A percentile compares a stretch with the other conserved stretches of the same genome.
These are phyloP conservation scores for Myotis davidii DNA, from an alignment of 2,113 vertebrate genomes.

Conservation along the genomic window DNA sequence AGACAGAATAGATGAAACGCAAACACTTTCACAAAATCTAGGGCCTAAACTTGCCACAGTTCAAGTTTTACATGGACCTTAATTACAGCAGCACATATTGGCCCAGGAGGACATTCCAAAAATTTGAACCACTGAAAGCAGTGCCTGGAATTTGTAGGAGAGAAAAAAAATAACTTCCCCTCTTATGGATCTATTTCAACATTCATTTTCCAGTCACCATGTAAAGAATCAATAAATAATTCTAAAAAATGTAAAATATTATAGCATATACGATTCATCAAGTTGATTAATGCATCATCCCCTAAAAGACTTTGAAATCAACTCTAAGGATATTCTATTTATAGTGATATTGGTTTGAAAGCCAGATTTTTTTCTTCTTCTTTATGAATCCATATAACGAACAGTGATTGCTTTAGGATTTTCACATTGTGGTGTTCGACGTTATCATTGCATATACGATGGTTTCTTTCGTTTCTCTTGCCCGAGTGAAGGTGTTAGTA, in stretches of 20 bases:
- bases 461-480: slow-evolving; percentile 8
- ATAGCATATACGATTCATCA: slow-evolving; percentile 30
- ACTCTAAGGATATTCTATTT: neutral
- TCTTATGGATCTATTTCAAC: neutral
- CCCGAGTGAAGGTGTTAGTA: neutral
- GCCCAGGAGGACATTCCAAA: neutral
- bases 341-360: slow-evolving; percentile 1
- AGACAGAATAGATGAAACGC: neutral
- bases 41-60: neutral
- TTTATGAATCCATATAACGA: slow-evolving; percentile 42
- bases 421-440: neutral
- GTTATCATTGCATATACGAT: neutral
- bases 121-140: neutral
- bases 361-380: neutral
- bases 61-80: neutral
- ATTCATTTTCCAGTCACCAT: slow-evolving; percentile 39
- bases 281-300: slow-evolving; percentile 55
- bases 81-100: neutral
- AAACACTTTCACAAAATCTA: neutral
- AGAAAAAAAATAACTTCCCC: neutral
- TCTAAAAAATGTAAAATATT: slow-evolving; percentile 27
- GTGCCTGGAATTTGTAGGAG: neutral
- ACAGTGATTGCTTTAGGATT: neutral
- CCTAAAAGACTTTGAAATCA: slow-evolving; percentile 40
- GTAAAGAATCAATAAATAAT: slow-evolving; percentile 68